Evolutionary conservation across 2,113 vertebrate species (phyloP).

Genomic region (Kryptolebias marmoratus): DNA sequence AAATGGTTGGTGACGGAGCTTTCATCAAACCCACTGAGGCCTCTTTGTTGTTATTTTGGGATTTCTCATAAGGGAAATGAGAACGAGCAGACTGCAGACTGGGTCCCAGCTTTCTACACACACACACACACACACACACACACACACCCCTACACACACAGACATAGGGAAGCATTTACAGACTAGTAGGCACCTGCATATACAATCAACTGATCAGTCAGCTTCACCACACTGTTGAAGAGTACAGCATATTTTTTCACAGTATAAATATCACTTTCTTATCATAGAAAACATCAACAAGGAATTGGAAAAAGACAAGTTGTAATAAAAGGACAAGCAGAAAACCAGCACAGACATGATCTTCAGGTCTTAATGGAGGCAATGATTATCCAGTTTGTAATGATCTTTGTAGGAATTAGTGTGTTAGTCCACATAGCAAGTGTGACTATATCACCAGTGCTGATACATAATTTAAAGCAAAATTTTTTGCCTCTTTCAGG

Average conservation of each 20-base stretch:
- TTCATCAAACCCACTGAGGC: slow-evolving; percentile 76
- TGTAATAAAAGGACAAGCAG: too few relatives aligned
- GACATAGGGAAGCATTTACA: slow-evolving; percentile 17
- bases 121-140: slow-evolving; percentile 40
- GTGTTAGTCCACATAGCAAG: too few relatives aligned
- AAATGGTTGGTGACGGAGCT: slow-evolving; percentile 75
- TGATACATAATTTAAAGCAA: neutral
- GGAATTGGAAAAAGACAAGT: too few relatives aligned
- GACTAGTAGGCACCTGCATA: slow-evolving; percentile 36
- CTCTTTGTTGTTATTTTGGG: slow-evolving; percentile 81
- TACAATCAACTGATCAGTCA: slow-evolving; percentile 38
- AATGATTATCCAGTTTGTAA: too few relatives aligned
- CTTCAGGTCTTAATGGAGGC: too few relatives aligned
- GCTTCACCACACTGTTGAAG: neutral
- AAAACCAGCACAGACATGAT: too few relatives aligned
- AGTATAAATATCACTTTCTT: too few relatives aligned
- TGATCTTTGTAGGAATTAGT: too few relatives aligned
- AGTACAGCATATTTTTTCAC: neutral
- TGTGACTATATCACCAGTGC: neutral
- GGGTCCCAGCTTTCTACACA: slow-evolving; percentile 28
- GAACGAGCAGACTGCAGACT: slow-evolving; percentile 70
- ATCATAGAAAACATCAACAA: too few relatives aligned
- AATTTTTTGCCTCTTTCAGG: neutral
- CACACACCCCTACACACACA: slow-evolving; percentile 14
- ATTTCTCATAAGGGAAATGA: slow-evolving; percentile 74